Base-by-base conservation (phyloP, 2,113 vertebrate genomes). In the Plecotus auritus region DNA sequence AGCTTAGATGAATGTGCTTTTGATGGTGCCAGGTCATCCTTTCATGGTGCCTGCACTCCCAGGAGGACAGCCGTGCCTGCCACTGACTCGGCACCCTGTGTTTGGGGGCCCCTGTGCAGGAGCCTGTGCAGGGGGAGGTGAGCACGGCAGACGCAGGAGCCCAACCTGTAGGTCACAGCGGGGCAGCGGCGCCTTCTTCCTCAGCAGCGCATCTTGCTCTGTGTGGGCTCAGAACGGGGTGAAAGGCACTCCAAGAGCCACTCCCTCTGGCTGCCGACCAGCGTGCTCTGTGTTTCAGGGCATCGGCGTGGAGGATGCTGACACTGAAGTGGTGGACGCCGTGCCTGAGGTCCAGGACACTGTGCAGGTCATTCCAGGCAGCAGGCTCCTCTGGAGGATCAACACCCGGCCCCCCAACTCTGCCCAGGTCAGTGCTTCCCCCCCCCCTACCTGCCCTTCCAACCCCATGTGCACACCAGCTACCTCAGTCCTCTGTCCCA, bases 361-460 rank as follows among this genome's bases (percentile, higher is more conserved):
- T 0, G 99, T 99, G 78, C 99, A 98, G 67, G 99, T 99, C 45
- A 97, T 99, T 94, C 99, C 99, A 51, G 99, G 99, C 93, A 99
- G 99, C 97, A 99, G 99, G 94, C 98, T 99, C 37, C 99, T 99
- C 89, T 99, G 99, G 99, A 99, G 99, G 97, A 99, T 99, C 98
- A 99, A 98, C 23, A 98, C 98, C 73, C 98, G 99, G 94, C 99
- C 99, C 9, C 96, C 99, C 88, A 98, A 99, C 96, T 99, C 99
- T 14, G 97, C 99, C 4, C 98, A 98, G 99, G 99, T 99, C 95
- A 91, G 90, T 85, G n/a, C 22, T 8, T 14, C 32, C 32, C 8
- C 32, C 32, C 8, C 37, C 4, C 0, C 2, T 1, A 28, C 66
- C 8, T 1, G 18, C 30, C 30, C 42, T 9, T 16, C 72, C 4